Conservation (phyloP, 1,140 invertebrate genomes). For the Saccostrea cuccullata region DNA sequence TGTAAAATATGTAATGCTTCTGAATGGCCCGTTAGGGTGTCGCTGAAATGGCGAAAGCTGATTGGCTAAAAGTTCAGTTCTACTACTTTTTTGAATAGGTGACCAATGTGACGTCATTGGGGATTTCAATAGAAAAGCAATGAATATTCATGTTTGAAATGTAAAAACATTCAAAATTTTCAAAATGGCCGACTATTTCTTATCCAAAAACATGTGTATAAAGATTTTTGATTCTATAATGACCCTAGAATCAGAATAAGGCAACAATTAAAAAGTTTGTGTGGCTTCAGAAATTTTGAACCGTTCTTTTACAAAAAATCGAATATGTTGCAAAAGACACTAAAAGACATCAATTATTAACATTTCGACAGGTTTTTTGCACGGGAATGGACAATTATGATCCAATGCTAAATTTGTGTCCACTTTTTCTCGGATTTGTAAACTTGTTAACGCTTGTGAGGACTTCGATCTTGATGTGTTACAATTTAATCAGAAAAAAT, state of each 20-base stretch:
- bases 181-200: constrained; percentile 30
- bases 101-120: constrained; percentile 16
- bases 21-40: neutral
- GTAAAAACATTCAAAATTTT: constrained; percentile 34
- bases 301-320: neutral
- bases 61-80: constrained; percentile 11
- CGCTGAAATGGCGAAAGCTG: neutral
- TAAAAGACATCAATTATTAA: neutral
- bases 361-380: neutral
- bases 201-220: neutral
- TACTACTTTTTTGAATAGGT: constrained; percentile 16
- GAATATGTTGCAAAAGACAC: constrained; percentile 1
- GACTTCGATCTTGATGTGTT: neutral
- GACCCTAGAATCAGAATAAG: neutral
- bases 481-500: constrained; percentile 38
- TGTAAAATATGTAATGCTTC: neutral
- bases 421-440: constrained; percentile 29
- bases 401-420: neutral
- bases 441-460: neutral
- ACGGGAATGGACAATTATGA: constrained; percentile 2
- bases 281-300: neutral
- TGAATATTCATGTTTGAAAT: constrained; percentile 36
- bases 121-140: neutral
- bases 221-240: neutral
- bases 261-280: neutral